Percentiles rank a stretch among this genome's conserved stretches.
Evolutionary conservation across 2,888 invertebrate genomes (phyloP).

Genomic region (Nephrotoma appendiculata): DNA sequence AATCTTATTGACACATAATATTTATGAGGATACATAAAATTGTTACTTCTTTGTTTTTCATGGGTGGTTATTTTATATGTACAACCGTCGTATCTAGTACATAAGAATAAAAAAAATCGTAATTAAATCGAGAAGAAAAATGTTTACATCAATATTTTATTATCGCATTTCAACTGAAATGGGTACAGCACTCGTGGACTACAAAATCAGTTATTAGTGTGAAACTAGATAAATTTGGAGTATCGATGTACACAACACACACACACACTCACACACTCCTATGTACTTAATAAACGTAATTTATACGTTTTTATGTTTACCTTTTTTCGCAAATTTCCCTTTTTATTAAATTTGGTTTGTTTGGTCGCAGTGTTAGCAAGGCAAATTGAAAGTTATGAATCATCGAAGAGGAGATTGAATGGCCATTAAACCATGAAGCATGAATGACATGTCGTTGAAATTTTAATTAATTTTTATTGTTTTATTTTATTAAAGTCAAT

Average conservation of each 20-base stretch:
- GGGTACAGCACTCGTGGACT: not conserved
- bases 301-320: not conserved
- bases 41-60: not conserved
- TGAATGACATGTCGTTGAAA: not conserved
- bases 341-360: not conserved
- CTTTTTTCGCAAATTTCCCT: not conserved
- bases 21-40: not conserved
- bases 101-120: not conserved
- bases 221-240: not conserved
- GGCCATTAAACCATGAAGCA: not conserved
- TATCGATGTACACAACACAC: not conserved
- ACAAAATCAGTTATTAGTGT: not conserved
- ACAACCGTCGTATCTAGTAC: not conserved
- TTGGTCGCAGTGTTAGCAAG: not conserved
- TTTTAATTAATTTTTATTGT: not conserved
- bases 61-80: not conserved
- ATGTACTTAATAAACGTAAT: not conserved
- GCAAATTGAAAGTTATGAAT: not conserved
- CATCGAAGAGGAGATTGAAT: not conserved
- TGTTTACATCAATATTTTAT: not conserved
- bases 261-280: too few species aligned
- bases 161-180: not conserved
- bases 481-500: too few species aligned
- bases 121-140: not conserved
- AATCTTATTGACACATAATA: not conserved